These are phyloP conservation scores for Astreopora myriophthalma DNA, from an alignment of 64 coral and sea anemone species.

Conservation along the genomic window DNA sequence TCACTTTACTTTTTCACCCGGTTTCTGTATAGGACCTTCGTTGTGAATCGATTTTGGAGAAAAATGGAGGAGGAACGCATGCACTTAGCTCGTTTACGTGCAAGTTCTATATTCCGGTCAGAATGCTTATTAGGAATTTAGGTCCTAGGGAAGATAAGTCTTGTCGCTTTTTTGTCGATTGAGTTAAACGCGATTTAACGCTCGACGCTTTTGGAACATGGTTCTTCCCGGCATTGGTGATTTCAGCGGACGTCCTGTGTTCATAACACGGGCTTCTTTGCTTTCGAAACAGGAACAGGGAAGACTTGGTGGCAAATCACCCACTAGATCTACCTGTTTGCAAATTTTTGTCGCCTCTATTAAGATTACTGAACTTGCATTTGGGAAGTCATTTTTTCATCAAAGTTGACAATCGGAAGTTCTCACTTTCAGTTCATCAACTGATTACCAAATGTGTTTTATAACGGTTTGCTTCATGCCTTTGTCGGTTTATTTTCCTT, in stretches of 20 bases:
- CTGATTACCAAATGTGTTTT: neutral
- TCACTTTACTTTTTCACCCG: no score
- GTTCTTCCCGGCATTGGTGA: neutral
- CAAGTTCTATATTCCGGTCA: no score
- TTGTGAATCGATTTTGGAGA: no score
- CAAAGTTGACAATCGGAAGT: neutral
- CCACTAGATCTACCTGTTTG: neutral
- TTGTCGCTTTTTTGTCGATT: no score
- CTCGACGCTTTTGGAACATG: no score
- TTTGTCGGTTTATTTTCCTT: neutral
- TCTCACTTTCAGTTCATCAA: no score
- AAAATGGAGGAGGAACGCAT: no score
- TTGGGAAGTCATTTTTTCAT: neutral
- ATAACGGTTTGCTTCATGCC: neutral
- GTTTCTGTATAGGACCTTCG: no score
- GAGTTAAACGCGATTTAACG: no score
- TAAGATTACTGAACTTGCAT: neutral
- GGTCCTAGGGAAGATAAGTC: no score
- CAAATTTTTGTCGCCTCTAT: neutral
- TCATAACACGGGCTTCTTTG: neutral
- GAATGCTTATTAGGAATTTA: no score
- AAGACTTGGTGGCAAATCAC: neutral
- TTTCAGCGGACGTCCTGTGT: neutral
- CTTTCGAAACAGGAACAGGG: neutral
- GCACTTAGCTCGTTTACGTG: no score